These are phyloP conservation scores for Oithona nana DNA, from an alignment of 2,888 invertebrate species.

Conservation along the genomic window DNA sequence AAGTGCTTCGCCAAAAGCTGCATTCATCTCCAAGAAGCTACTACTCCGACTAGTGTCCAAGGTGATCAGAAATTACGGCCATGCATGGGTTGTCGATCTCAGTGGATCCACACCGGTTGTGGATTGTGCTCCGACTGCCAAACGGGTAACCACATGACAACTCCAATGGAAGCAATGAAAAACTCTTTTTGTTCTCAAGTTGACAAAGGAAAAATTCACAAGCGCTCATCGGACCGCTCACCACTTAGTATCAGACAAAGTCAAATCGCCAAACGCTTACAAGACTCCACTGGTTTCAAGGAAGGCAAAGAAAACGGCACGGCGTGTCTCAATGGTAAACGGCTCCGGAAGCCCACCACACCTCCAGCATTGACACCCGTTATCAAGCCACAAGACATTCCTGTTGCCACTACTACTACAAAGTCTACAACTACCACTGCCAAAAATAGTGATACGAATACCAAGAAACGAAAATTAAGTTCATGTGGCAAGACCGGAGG, in stretches of 20 bases:
- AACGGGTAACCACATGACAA: background rate
- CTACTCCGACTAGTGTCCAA: background rate
- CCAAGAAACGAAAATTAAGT: background rate
- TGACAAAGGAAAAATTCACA: background rate
- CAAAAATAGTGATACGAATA: no score
- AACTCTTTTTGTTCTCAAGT: background rate
- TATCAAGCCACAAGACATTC: background rate
- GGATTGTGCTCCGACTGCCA: background rate
- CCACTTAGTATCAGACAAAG: background rate
- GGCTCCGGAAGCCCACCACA: background rate
- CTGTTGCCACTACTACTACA: background rate
- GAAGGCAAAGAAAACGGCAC: background rate
- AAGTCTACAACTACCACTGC: no score
- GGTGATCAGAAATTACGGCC: background rate
- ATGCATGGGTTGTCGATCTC: background rate
- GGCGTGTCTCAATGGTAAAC: background rate
- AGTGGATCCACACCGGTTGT: background rate
- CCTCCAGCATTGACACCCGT: background rate
- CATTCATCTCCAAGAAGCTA: background rate
- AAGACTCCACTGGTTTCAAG: background rate
- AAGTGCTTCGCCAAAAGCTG: background rate
- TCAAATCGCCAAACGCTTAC: background rate
- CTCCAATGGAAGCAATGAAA: background rate
- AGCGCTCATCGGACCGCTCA: background rate
- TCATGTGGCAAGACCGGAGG: background rate